Conservation (phyloP, 2,113 vertebrate genomes). For the Sakesphorus luctuosus region DNA sequence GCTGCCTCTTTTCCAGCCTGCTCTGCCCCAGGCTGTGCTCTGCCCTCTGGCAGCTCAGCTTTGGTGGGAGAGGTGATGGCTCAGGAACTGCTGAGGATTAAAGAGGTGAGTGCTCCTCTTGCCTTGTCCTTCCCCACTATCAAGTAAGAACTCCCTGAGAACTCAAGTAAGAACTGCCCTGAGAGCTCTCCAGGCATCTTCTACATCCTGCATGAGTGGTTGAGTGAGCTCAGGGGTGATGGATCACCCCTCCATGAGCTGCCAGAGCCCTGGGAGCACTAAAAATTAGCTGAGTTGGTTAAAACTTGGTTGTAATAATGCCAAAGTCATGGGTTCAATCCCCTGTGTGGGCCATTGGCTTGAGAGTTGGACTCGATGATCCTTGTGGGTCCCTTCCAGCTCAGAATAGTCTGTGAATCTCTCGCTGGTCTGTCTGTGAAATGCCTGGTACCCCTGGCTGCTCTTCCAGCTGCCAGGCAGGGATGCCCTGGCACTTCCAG, state of each 20-base stretch:
- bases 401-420: too few species aligned
- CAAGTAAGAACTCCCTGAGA: too few species aligned
- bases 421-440: background rate
- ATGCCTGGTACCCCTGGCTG: background rate
- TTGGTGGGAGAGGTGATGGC: background rate
- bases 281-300: too few species aligned
- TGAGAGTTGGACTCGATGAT: too few species aligned
- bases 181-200: background rate
- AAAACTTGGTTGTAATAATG: too few species aligned
- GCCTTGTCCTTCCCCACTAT: background rate
- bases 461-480: background rate
- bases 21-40: background rate
- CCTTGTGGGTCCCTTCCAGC: too few species aligned
- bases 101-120: rapidly evolving
- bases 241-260: background rate
- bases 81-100: background rate
- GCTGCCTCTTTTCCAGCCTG: background rate
- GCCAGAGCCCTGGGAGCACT: background rate
- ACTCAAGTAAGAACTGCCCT: too few species aligned
- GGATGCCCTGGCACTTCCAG: rapidly evolving
- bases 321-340: too few species aligned
- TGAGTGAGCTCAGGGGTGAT: background rate
- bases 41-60: background rate
- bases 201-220: background rate
- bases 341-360: too few species aligned